Evolutionary conservation across 1,140 invertebrate species (phyloP), one percentile per base, ranked within the genome.

Genomic region (Drosophila suzukii): DNA sequence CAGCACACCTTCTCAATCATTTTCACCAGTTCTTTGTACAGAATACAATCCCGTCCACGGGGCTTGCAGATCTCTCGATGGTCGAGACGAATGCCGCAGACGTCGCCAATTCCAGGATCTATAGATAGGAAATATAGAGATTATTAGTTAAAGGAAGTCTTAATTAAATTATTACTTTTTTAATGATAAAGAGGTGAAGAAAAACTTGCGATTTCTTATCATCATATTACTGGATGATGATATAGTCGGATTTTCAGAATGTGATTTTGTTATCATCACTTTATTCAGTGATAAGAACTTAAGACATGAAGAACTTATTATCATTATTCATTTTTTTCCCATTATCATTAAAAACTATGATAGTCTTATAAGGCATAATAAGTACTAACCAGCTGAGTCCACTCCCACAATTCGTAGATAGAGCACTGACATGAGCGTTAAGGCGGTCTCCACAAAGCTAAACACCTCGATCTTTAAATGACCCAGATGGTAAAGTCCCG

Each of bases 1-100:
- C 55, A 91, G 75, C 82, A 91, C 61, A 92, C 88, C 81, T 91
- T 92, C 49, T 93, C 93, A 36, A 94, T 94, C 50, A 95, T 90
- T 55, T 93, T 92, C 53, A 94, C 92, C 44, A 96, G 92, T 90
- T 95, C 94, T 72, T 93, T 93, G 90, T 96, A 96, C 2, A 96
- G 90, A 66, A 95, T 94, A 75, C 95, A 96, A 49, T 93, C 90
- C 11, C 95, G 92, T 53, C 94, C 94, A 17, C 94, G 93, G 0
- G 95, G 95, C 83, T 96, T 96, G 92, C 95, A 96, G 65, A 96
- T 96, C 91, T 96, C 95, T 24, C 95, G 90, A 91, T 96, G 95
- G 91, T 96, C 95, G 49, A 96, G 92, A 0, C 94, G 94, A 30
- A 96, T 94, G 12, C 94, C 95, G 66, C 94, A 94, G 39, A 95